Conservation (phyloP, 2,113 vertebrate species). For the Odobenus rosmarus region DNA sequence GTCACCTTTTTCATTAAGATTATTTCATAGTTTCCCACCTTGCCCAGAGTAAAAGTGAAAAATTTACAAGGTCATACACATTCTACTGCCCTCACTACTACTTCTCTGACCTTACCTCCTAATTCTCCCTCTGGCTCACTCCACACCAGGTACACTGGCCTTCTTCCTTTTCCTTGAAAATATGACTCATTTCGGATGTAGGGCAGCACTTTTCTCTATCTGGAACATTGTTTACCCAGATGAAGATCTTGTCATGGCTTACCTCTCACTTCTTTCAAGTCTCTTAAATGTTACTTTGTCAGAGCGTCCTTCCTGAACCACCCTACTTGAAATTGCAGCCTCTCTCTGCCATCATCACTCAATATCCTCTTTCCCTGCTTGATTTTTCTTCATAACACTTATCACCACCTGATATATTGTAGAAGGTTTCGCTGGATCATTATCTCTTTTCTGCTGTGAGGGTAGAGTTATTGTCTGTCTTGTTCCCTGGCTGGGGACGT, state of each 20-base stretch:
- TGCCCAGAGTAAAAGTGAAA: neutral
- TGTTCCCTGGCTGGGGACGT: neutral
- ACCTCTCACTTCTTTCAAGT: neutral
- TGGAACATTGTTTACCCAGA: neutral
- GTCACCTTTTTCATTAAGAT: neutral
- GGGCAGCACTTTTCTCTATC: neutral
- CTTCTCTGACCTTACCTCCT: neutral
- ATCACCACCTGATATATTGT: neutral
- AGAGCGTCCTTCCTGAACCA: neutral
- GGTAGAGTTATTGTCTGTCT: neutral
- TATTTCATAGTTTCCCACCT: neutral
- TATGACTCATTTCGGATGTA: neutral
- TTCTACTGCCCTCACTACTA: neutral
- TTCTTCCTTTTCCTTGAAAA: neutral
- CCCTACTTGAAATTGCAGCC: neutral
- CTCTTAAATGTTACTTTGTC: conserved; percentile 32
- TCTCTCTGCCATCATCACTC: neutral
- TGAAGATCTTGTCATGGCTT: neutral
- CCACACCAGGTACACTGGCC: neutral
- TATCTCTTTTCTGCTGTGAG: neutral
- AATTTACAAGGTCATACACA: neutral
- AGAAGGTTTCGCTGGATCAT: conserved; percentile 7
- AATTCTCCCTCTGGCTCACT: neutral
- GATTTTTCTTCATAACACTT: conserved; percentile 30
- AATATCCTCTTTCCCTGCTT: conserved; percentile 12